phyloP scores from a whole-genome alignment of 2,113 vertebrate genomes.

The Oncorhynchus masou region DNA sequence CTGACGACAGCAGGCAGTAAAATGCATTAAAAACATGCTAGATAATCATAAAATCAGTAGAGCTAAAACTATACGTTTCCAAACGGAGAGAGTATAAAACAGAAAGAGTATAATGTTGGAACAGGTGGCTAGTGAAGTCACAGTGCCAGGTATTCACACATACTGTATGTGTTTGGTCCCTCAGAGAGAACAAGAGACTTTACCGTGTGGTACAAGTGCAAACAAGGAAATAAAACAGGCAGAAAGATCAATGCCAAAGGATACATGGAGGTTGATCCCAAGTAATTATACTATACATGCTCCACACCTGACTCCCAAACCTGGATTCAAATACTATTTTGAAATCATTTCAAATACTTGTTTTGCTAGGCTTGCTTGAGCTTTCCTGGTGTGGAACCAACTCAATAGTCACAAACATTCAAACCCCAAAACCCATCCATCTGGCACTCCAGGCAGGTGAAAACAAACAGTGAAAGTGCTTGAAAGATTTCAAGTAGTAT shows the following conservation, averaged over 20 bases:
- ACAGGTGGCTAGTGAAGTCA: conserved; percentile 10
- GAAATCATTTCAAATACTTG: no score
- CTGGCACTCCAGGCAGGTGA: no score
- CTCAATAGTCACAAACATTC: no score
- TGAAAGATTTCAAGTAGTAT: no score
- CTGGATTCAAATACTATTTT: no score
- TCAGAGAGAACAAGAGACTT: neutral
- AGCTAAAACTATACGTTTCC: neutral
- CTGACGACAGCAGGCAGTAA: neutral
- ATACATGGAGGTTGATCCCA: no score
- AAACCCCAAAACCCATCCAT: no score
- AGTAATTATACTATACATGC: no score
- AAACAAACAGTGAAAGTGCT: no score
- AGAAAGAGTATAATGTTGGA: neutral
- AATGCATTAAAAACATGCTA: neutral
- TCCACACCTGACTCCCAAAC: no score
- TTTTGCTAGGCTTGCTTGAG: no score
- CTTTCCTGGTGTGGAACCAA: no score
- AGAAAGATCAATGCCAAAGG: neutral
- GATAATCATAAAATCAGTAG: neutral
- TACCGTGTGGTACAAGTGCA: neutral
- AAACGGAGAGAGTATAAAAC: neutral
- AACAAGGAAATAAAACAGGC: neutral
- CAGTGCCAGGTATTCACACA: conserved; percentile 35
- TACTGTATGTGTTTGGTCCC: neutral